A percentile compares a stretch with the other conserved stretches of the same genome.
phyloP scores from a whole-genome alignment of 2,113 vertebrate genomes.

The Gadus macrocephalus region DNA sequence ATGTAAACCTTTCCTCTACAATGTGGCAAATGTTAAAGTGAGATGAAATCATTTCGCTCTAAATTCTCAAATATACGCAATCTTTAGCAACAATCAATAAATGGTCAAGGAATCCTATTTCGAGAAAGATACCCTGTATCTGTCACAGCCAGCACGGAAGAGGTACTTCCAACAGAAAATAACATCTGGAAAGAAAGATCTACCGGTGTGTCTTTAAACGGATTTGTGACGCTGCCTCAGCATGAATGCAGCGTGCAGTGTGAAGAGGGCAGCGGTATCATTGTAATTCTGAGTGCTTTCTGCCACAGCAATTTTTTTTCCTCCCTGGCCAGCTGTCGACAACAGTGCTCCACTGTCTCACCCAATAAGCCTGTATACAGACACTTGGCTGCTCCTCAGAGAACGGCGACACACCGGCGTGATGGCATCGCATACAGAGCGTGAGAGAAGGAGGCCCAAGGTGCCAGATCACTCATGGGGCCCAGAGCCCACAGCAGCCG shows the following conservation, averaged over 20 bases:
- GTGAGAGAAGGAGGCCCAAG: constrained; percentile 14
- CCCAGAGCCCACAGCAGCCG: constrained; percentile 15
- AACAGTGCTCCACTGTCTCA: constrained; percentile 34
- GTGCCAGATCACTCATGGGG: constrained; percentile 39
- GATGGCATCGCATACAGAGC: constrained; percentile 40
- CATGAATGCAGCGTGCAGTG: constrained; percentile 36
- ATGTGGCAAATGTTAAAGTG: too few relatives aligned
- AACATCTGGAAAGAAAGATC: constrained; percentile 23
- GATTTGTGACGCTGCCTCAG: constrained; percentile 48
- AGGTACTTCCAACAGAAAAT: constrained; percentile 20
- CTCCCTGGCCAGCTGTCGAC: constrained; percentile 51
- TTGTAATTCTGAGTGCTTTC: constrained; percentile 56
- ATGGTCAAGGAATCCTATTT: too few relatives aligned
- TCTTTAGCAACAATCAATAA: too few relatives aligned
- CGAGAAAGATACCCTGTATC: background rate
- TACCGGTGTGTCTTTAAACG: constrained; percentile 43
- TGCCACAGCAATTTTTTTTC: constrained; percentile 11
- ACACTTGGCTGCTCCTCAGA: constrained; percentile 35
- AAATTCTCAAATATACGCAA: too few relatives aligned
- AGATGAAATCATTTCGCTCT: too few relatives aligned
- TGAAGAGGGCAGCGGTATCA: constrained; percentile 53
- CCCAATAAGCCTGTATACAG: constrained; percentile 37
- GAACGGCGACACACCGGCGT: constrained; percentile 36
- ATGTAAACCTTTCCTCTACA: too few relatives aligned
- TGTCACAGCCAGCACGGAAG: background rate